Percentiles rank a stretch among this genome's conserved stretches.
Conservation (phyloP, 2,888 invertebrate species). For the Scaptomyza reducta region DNA sequence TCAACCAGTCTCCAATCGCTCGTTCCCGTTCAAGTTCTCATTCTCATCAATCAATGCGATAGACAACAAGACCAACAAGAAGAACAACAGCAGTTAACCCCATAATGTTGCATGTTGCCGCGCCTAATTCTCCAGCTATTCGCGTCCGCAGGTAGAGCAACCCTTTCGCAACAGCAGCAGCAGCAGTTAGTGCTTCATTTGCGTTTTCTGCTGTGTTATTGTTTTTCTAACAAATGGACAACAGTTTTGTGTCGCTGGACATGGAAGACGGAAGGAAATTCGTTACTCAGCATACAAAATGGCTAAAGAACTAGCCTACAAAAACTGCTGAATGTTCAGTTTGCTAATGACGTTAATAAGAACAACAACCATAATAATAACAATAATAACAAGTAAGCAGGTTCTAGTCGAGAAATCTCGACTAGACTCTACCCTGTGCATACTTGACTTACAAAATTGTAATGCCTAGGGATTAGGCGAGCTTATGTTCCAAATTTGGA, state of each 20-base stretch:
- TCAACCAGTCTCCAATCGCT: background rate
- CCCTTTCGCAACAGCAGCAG: conserved; percentile 53
- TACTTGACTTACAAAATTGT: too few relatives aligned
- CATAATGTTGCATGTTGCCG: conserved; percentile 40
- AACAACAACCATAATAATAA: background rate
- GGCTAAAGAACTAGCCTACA: conserved; percentile 4
- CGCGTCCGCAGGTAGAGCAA: conserved; percentile 26
- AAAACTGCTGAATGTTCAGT: conserved; percentile 27
- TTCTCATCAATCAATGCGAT: conserved; percentile 46
- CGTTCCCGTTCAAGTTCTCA: too few relatives aligned
- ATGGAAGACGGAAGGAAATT: conserved; percentile 64
- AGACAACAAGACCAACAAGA: background rate
- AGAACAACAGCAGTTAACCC: background rate
- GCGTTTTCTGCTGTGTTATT: conserved; percentile 22
- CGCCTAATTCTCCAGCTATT: conserved; percentile 56
- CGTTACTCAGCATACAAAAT: conserved; percentile 42
- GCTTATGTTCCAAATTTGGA: too few relatives aligned
- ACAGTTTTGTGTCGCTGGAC: conserved; percentile 32
- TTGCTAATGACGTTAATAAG: conserved; percentile 14
- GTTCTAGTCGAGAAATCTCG: too few relatives aligned
- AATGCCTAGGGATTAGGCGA: too few relatives aligned
- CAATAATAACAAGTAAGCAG: too few relatives aligned
- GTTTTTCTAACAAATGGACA: conserved; percentile 68
- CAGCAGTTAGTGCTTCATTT: conserved; percentile 21
- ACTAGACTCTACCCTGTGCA: too few relatives aligned